A percentile compares a stretch with the other conserved stretches of the same genome.
phyloP scores from a whole-genome alignment of 2,888 invertebrate genomes.

The Habrosyne pyritoides region DNA sequence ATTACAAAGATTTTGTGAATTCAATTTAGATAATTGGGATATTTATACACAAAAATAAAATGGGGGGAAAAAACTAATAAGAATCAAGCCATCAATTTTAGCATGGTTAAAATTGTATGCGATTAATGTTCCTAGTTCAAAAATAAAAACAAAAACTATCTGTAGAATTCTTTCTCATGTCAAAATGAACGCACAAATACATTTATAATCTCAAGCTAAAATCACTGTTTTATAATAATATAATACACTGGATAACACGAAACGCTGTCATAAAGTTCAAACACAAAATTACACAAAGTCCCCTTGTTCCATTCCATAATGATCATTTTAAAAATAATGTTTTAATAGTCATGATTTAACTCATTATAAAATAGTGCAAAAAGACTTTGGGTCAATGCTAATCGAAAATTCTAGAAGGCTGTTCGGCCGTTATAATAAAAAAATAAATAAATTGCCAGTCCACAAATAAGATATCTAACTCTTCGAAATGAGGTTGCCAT shows the following conservation, averaged over 20 bases:
- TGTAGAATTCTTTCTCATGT: not conserved
- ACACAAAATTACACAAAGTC: not conserved
- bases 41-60: not conserved
- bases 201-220: not conserved
- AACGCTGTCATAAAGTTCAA: not conserved
- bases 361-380: slow-evolving; percentile 8
- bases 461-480: slow-evolving; percentile 23
- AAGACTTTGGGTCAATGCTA: slow-evolving; percentile 7
- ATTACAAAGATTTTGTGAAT: not conserved
- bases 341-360: not conserved
- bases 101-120: not conserved
- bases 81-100: not conserved
- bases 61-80: not conserved
- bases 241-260: not conserved
- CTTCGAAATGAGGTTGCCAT: slow-evolving; percentile 41
- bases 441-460: slow-evolving; percentile 39
- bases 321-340: not conserved
- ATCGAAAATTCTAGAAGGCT: not conserved
- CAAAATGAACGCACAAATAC: not conserved
- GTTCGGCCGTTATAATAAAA: not conserved
- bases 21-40: not conserved
- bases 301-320: not conserved
- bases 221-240: not conserved
- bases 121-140: not conserved
- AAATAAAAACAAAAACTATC: not conserved